These are phyloP conservation scores for Anseranas semipalmata DNA, from an alignment of 2,113 vertebrate species.

Conservation along the genomic window DNA sequence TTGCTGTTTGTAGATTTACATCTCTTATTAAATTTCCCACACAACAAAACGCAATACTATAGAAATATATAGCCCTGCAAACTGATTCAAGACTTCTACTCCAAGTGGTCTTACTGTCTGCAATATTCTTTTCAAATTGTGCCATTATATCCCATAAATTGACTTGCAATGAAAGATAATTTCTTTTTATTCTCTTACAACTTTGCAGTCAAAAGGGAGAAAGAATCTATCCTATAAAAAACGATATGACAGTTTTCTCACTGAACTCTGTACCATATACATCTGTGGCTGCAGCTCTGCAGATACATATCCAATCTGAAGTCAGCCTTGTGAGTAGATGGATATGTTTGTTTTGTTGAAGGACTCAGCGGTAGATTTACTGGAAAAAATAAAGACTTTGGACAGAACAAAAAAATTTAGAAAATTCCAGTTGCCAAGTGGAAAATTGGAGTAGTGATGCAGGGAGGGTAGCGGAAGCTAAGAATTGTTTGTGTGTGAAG, in stretches of 20 bases:
- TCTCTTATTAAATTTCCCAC: slow-evolving; percentile 72
- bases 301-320: neutral
- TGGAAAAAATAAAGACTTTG: neutral
- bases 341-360: neutral
- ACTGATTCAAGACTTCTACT: slow-evolving; percentile 28
- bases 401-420: neutral
- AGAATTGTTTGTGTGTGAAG: neutral
- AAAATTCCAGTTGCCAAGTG: neutral
- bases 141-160: slow-evolving; percentile 56
- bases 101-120: slow-evolving; percentile 49
- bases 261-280: neutral
- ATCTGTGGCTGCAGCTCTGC: neutral
- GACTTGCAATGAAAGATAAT: slow-evolving; percentile 57
- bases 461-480: neutral
- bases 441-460: neutral
- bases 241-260: neutral
- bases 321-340: neutral
- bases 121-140: slow-evolving; percentile 53
- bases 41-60: neutral
- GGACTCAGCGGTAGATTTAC: neutral
- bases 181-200: slow-evolving; percentile 57
- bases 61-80: slow-evolving; percentile 38
- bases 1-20: slow-evolving; percentile 67
- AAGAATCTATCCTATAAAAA: neutral
- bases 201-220: neutral